Base-by-base conservation (phyloP, 2,888 invertebrate genomes). In the Dione juno region DNA sequence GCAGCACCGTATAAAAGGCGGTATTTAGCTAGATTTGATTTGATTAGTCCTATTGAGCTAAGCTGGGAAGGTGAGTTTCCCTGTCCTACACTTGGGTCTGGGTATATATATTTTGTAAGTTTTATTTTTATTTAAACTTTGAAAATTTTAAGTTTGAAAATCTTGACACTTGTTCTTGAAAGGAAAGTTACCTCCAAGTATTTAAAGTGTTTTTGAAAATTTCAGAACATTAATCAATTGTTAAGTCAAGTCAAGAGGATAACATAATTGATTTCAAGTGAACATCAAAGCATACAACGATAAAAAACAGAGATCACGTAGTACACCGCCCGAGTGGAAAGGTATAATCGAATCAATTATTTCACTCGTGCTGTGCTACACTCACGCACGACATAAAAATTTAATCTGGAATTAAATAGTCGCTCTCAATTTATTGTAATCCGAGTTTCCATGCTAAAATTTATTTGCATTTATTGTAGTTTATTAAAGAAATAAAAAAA, bases 321-420 rank as follows among this genome's bases (percentile, higher is more conserved):
- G 78, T 79, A 70, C 77, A 77, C 82, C 85, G 82, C 80, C 37
- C 66, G 57, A 48, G 45, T 87, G 86, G 84, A 88, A 28, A 87
- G 86, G 85, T 84, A 87, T 89, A 90, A 90, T 89, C 87, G 88
- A 87, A 90, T 90, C 88, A 89, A 90, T 88, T 84, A 85, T 88
- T 84, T 84, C 85, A 81, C 77, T 78, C 84, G 85, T 84, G 85
- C 78, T 82, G 19, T 40, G 21, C 50, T 40, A 40, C 40, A 50
- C 48, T 64, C 64, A 52, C 64, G 50, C 64, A 40, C 40, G 50
- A 50, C 2, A 50, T 50, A 40, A 40, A 64, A 64, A 64, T 50
- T 19, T 40, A n/a, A 64, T 50, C 21, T 37, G 19, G 37, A 19
- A 64, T 64, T 52, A 64, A 64, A 64, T 64, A 52, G 40, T 40